Evolutionary conservation across 2,888 invertebrate genomes (phyloP).

Genomic region (Megamerina dolium): DNA sequence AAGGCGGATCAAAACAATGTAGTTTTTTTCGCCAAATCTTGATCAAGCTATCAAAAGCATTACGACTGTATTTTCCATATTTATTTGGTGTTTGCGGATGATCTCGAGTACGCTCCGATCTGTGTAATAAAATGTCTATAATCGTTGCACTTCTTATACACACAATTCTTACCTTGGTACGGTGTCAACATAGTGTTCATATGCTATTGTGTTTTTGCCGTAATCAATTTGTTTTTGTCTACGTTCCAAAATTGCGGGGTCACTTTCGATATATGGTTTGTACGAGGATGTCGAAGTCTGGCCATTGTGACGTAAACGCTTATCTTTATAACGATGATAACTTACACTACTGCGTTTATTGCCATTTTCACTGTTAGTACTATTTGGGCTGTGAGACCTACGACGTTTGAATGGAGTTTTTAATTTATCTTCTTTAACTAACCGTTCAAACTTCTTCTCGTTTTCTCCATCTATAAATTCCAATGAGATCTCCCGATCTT

Average conservation of each 20-base stretch:
- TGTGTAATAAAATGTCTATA: slow-evolving; percentile 38
- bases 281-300: slow-evolving; percentile 38
- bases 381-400: slow-evolving; percentile 41
- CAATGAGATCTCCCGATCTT: slow-evolving; percentile 19
- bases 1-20: slow-evolving; percentile 68
- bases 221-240: slow-evolving; percentile 92
- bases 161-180: slow-evolving; percentile 62
- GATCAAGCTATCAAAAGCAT: slow-evolving; percentile 88
- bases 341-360: slow-evolving; percentile 5
- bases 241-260: slow-evolving; percentile 63
- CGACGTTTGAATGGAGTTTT: slow-evolving; percentile 48
- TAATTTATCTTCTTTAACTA: slow-evolving; percentile 45
- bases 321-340: slow-evolving; percentile 32
- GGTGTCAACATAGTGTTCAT: slow-evolving; percentile 64
- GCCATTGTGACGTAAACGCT: slow-evolving; percentile 40
- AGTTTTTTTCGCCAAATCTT: slow-evolving; percentile 80
- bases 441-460: slow-evolving; percentile 45
- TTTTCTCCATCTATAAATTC: slow-evolving; percentile 40
- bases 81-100: slow-evolving; percentile 91
- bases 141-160: not conserved
- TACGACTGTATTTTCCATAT: slow-evolving; percentile 76
- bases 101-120: slow-evolving; percentile 57
- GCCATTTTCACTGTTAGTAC: slow-evolving; percentile 23
- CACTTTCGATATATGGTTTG: slow-evolving; percentile 56
- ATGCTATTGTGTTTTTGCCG: slow-evolving; percentile 87